Evolutionary conservation across 2,797 vertebrate genomes (phyloP), one percentile per base, ranked within the genome.

Genomic region (Enteromius treurensis): DNA sequence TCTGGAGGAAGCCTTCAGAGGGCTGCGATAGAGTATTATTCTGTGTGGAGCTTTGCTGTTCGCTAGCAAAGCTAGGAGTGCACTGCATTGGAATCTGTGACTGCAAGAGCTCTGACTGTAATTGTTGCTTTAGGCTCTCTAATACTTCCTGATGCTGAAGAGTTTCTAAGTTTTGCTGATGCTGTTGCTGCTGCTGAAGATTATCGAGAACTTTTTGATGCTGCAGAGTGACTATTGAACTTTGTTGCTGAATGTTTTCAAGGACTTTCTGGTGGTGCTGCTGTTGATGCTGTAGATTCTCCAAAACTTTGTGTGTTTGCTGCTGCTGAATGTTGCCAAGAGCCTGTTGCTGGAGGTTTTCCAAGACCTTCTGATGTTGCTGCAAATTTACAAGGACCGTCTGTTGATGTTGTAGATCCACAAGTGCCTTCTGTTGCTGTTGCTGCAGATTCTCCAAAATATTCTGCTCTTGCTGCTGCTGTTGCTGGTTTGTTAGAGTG

Each of bases 71-170:
- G 55, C 96, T 89, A 58, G 95, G 95, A 88, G 88, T 95, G 60
- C 96, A 96, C 58, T 97, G 96, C 94, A 97, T 96, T 62, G 95
- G 97, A 3, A 96, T 91, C 84, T 94, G 93, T 5, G 97, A 96
- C 82, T 97, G 96, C 81, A 98, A 96, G 73, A 99, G 92, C 84
- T 97, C 96, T 0, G 96, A 94, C 82, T 97, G 96, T 84, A 99
- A 94, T n/a, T 96, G 96, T 8, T 95, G 92, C 87, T 94, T 91
- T 7, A 95, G 83, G 71, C 89, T 95, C 79, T 95, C 94, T 29
- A 95, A 86, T n/a, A 93, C 95, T 87, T 95, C 93, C 77, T 94
- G 93, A 87, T 95, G 87, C 40, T 90, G 90, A 58, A 89, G 84
- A 37, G 84, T 86, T 23, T 86, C 81, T 21, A 88, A 84, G 74